A percentile compares a stretch with the other conserved stretches of the same genome.
Conservation (phyloP, 2,888 invertebrate species). For the Melanargia galathea region DNA sequence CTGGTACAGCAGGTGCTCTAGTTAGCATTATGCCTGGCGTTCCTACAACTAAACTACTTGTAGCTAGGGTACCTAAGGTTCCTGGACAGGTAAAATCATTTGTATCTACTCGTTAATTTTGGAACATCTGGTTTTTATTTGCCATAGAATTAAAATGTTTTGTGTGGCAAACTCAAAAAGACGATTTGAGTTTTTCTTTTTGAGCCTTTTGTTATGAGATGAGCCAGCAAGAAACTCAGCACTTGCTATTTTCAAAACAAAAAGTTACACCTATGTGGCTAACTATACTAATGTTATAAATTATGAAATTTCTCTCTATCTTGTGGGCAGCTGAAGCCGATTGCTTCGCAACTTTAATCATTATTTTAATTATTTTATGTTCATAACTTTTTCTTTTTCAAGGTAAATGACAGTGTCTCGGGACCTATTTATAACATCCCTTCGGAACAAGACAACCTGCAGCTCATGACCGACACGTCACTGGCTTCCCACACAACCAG, state of each 20-base stretch:
- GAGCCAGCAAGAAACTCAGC: too few species aligned
- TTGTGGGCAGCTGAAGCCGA: too few species aligned
- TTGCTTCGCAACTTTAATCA: too few species aligned
- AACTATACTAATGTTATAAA: too few species aligned
- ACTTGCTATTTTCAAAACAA: too few species aligned
- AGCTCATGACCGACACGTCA: slow-evolving; percentile 66
- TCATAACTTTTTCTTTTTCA: slow-evolving; percentile 19
- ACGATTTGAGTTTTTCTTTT: too few species aligned
- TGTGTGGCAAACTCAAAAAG: too few species aligned
- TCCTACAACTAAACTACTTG: slow-evolving; percentile 64
- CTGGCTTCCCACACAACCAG: slow-evolving; percentile 60
- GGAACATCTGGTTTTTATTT: background rate
- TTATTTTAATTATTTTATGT: too few species aligned
- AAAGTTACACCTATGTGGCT: too few species aligned
- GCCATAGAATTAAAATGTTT: background rate
- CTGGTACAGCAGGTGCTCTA: slow-evolving; percentile 77
- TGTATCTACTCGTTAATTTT: background rate
- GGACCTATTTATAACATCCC: slow-evolving; percentile 69
- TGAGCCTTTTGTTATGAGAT: too few species aligned
- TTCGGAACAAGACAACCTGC: slow-evolving; percentile 61
- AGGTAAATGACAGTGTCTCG: slow-evolving; percentile 57
- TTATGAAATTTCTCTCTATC: too few species aligned
- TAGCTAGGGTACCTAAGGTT: slow-evolving; percentile 73
- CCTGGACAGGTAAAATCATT: slow-evolving; percentile 62
- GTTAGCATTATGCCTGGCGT: slow-evolving; percentile 72